Conservation (phyloP, 2,113 vertebrate genomes). For the Misgurnus mizolepis region DNA sequence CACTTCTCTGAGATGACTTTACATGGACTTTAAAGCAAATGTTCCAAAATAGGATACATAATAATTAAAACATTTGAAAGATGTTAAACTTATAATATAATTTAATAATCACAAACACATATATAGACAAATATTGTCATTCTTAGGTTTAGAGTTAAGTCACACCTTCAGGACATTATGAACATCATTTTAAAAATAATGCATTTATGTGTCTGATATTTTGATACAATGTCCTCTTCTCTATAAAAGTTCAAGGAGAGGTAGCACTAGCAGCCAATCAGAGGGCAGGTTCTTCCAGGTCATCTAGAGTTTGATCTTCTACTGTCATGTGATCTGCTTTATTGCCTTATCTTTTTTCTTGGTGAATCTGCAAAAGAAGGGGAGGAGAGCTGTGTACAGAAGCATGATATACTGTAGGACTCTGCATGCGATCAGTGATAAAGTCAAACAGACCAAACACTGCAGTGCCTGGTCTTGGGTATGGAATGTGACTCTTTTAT, state of each 20-base stretch:
- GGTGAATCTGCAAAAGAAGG: constrained; percentile 12
- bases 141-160: no score
- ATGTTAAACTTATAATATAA: no score
- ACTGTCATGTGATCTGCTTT: constrained; percentile 28
- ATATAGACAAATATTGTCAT: no score
- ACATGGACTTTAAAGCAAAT: no score
- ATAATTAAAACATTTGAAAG: no score
- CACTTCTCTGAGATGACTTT: no score
- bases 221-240: neutral
- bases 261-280: constrained; percentile 30
- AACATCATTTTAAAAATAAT: neutral
- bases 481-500: constrained; percentile 52
- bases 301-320: constrained; percentile 45
- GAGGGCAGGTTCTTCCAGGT: constrained; percentile 19
- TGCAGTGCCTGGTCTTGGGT: constrained; percentile 21
- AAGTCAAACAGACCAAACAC: constrained; percentile 54
- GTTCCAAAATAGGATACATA: no score
- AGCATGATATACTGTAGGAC: constrained; percentile 15
- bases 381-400: neutral
- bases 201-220: neutral
- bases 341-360: constrained; percentile 19
- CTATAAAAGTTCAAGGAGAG: neutral
- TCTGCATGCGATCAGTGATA: constrained; percentile 55
- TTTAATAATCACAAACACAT: no score
- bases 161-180: neutral